Base-by-base conservation (phyloP, 2,113 vertebrate species). In the Campylorhamphus procurvoides region DNA sequence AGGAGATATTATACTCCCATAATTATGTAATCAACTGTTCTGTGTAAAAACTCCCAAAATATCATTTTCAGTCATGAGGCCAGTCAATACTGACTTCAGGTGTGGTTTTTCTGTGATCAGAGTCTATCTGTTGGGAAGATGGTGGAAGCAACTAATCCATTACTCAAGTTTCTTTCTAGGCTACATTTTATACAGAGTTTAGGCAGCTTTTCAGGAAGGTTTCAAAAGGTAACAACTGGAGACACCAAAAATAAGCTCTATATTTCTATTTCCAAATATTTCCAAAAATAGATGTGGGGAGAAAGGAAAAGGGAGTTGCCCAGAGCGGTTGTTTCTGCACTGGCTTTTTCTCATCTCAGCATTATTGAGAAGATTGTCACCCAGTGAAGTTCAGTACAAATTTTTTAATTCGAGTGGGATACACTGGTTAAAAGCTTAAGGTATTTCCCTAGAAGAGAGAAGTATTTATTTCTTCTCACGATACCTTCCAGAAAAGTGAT, bases 151-250 rank as follows among this genome's bases (percentile, higher is more conserved):
- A 63, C 33, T 42, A 55, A 80, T 25, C 11, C 0, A 12, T 89
- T 75, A 80, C 55, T 91, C 14, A n/a, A 9, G 14, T 74, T 91
- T 85, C 60, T 53, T 92, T 72, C 47, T 56, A 50, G 67, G 52
- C 8, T 60, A 35, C 14, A 56, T 91, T 83, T 91, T 55, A 33
- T 35, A 33, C 0, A 11, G 37, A 55, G 46, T 16, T 77, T 27
- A 66, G 58, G 11, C 23, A 68, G 18, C 11, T 24, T 91, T 81
- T 88, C 83, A 84, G 62, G 73, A 81, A 90, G 18, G 8, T 90
- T 78, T 95, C 86, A 53, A 40, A 83, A 91, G n/a, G 31, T 93
- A 81, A 87, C 64, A 86, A 90, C 79, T 89, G 68, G 44, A 94
- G 73, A 71, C 17, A 81, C 25, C 79, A 87, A 64, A 94, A 96